These are phyloP conservation scores for Plodia interpunctella DNA, from an alignment of 1,140 invertebrate genomes.

Conservation along the genomic window DNA sequence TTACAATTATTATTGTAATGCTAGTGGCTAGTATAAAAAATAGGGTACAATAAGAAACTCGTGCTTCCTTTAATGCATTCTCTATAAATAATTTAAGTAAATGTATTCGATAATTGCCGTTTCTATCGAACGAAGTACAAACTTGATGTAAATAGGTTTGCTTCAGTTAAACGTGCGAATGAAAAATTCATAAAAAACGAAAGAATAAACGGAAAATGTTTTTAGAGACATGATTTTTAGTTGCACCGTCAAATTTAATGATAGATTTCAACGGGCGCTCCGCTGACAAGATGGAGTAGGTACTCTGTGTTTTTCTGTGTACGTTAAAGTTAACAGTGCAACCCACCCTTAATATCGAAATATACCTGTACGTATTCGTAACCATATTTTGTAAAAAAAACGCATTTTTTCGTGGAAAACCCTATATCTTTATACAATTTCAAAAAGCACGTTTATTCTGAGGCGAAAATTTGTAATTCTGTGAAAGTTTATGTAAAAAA, in stretches of 20 bases:
- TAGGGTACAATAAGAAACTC: conserved; percentile 53
- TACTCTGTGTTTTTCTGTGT: no score
- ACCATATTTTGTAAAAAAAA: not conserved
- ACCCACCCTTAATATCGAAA: no score
- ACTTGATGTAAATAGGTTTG: conserved; percentile 24
- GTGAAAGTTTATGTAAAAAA: conserved; percentile 19
- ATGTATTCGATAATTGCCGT: conserved; percentile 16
- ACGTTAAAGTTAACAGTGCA: no score
- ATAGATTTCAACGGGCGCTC: no score
- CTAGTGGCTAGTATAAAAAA: conserved; percentile 41
- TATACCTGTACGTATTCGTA: no score
- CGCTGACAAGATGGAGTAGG: no score
- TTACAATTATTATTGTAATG: conserved; percentile 43
- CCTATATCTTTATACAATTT: not conserved
- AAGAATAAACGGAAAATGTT: no score
- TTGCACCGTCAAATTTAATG: no score
- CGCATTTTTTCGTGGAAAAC: not conserved
- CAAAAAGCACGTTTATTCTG: not conserved
- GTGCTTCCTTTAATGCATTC: conserved; percentile 68
- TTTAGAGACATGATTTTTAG: no score
- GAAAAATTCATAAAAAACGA: not conserved
- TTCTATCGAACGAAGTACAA: conserved; percentile 31
- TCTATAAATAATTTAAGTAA: conserved; percentile 32
- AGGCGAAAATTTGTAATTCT: conserved; percentile 11
- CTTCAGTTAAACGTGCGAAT: conserved; percentile 2